Percentiles rank a stretch among this genome's conserved stretches.
phyloP scores from a whole-genome alignment of 2,888 invertebrate species.

The Stictocephala bisonia region DNA sequence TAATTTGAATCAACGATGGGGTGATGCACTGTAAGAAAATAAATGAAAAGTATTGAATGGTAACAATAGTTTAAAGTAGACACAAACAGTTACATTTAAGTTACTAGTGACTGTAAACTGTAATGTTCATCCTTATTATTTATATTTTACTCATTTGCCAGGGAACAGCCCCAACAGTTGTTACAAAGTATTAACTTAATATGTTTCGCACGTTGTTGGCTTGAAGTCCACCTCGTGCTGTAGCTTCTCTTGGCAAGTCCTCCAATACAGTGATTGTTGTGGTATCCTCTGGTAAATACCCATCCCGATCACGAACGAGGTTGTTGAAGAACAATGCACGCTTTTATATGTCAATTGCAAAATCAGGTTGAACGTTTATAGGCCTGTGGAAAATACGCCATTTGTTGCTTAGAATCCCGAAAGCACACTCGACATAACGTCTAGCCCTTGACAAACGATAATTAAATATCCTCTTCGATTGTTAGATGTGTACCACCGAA shows the following conservation, averaged over 20 bases:
- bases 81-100: too few species aligned
- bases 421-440: constrained; percentile 54
- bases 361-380: constrained; percentile 57
- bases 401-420: constrained; percentile 56
- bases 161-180: constrained; percentile 19
- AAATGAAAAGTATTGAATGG: too few species aligned
- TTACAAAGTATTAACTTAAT: constrained; percentile 20
- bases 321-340: constrained; percentile 56
- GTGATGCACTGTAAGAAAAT: too few species aligned
- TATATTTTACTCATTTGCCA: constrained; percentile 26
- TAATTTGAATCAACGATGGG: too few species aligned
- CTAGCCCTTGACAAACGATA: constrained; percentile 55
- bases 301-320: constrained; percentile 53
- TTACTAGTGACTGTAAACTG: too few species aligned
- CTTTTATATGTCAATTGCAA: constrained; percentile 59
- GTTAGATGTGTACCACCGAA: constrained; percentile 52
- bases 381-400: constrained; percentile 62
- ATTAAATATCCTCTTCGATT: constrained; percentile 55
- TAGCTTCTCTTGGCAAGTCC: constrained; percentile 47
- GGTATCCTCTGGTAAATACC: constrained; percentile 51
- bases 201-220: constrained; percentile 53
- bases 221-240: constrained; percentile 46
- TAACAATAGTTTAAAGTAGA: too few species aligned
- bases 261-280: constrained; percentile 51
- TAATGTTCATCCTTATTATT: too few species aligned